Base-by-base conservation (phyloP, 2,888 invertebrate genomes). In the Empis livida region DNA sequence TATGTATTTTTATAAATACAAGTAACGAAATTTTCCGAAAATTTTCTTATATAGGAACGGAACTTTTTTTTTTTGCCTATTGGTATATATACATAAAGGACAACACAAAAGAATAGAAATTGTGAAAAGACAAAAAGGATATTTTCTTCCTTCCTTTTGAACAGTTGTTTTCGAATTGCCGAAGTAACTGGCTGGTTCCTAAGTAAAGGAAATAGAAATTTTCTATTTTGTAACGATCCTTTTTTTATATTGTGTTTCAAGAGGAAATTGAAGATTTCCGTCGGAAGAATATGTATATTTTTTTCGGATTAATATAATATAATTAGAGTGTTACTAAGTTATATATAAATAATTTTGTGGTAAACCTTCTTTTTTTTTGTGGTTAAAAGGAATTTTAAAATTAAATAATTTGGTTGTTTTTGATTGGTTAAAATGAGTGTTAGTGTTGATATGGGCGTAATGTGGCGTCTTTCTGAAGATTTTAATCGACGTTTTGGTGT, bases 391-490 rank as follows among this genome's bases (percentile, higher is more conserved):
- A 27, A 27, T 8, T 27, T 27, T 35, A 13, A 13, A 35, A 35
- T 35, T 35, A 35, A 35, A 35, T n/a, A 4, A 35, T n/a, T 35
- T 35, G 13, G n/a, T 20, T 10, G 17, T 10, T 14, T 38, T 10
- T 39, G 39, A 39, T 17, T 39, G 23, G 23, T 27, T 27, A 27
- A 46, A 44, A 69, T 68, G 68, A 70, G 70, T 59, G 69, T 70
- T 49, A 66, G 70, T 56, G 67, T 70, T 49, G 69, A 70, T 53
- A 65, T 68, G 54, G 69, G 69, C 61, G 69, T 68, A 54, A 70
- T 70, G 70, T 70, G 70, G 70, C 69, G 69, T 58, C 64, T 69
- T 44, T 68, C 69, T 35, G 69, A 69, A 58, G 67, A 69, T 55
- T 66, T 69, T 48, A 69, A 66, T 52, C 59, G 69, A n/a, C 62